phyloP scores from a whole-genome alignment of 2,113 vertebrate genomes.

The Eleginops maclovinus region DNA sequence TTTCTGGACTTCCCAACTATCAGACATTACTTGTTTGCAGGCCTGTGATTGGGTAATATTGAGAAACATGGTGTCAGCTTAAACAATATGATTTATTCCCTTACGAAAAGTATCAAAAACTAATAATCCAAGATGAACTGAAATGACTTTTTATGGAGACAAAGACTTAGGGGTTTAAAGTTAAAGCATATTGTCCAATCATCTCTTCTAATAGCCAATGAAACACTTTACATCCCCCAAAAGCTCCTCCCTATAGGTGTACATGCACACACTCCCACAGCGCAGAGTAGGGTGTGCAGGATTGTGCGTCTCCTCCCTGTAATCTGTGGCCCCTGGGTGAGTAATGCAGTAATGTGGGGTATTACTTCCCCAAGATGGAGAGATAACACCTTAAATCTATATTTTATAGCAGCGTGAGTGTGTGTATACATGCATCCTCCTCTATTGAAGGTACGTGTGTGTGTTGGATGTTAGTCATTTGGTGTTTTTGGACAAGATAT shows the following conservation, averaged over 20 bases:
- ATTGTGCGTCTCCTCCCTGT: constrained; percentile 68
- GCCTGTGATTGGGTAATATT: too few species aligned
- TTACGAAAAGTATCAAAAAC: too few species aligned
- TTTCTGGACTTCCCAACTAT: too few species aligned
- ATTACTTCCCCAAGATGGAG: constrained; percentile 77
- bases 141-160: background rate
- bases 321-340: constrained; percentile 76
- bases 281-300: constrained; percentile 57
- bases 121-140: too few species aligned
- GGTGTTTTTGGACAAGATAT: background rate
- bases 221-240: background rate
- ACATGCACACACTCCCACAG: constrained; percentile 16
- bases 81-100: too few species aligned
- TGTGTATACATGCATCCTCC: constrained; percentile 40
- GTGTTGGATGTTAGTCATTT: constrained; percentile 40
- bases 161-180: too few species aligned
- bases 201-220: background rate
- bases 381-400: constrained; percentile 77
- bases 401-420: constrained; percentile 77
- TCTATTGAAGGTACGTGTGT: constrained; percentile 5
- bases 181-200: background rate
- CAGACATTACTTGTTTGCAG: too few species aligned
- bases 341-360: constrained; percentile 84
- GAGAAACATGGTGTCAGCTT: too few species aligned
- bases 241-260: background rate